These are phyloP conservation scores for Pristionchus pacificus DNA, from an alignment of 1,140 invertebrate genomes.

Conservation along the genomic window DNA sequence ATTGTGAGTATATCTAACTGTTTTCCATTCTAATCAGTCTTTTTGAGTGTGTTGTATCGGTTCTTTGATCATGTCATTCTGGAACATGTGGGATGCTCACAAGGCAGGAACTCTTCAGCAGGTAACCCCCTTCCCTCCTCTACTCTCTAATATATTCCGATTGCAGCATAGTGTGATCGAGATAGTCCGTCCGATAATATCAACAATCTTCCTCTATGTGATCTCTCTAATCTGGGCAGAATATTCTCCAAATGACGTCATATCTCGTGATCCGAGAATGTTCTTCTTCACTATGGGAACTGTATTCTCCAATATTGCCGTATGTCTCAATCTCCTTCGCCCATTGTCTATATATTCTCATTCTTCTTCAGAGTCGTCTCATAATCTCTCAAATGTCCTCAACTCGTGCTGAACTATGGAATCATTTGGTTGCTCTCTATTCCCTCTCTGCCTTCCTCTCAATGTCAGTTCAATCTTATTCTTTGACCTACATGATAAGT, in stretches of 20 bases:
- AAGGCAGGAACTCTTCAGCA: constrained; percentile 52
- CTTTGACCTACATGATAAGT: not conserved
- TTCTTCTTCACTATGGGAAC: constrained; percentile 60
- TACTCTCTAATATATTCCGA: too few relatives aligned
- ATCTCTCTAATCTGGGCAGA: constrained; percentile 58
- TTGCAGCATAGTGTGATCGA: too few relatives aligned
- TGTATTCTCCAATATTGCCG: constrained; percentile 63
- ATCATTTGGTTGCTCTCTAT: constrained; percentile 44
- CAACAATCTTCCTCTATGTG: constrained; percentile 58
- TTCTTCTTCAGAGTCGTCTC: constrained; percentile 58
- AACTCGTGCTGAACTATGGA: constrained; percentile 58
- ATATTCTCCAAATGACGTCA: constrained; percentile 58
- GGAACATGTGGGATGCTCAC: constrained; percentile 51
- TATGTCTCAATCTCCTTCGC: constrained; percentile 43
- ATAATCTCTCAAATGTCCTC: constrained; percentile 64
- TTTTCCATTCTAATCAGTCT: not conserved
- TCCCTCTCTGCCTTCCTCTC: constrained; percentile 10
- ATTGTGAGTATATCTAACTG: constrained; percentile 32
- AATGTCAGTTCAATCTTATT: not conserved
- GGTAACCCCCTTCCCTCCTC: constrained; percentile 33
- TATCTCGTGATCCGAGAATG: constrained; percentile 59
- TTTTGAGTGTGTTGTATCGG: constrained; percentile 44
- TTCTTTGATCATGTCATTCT: constrained; percentile 50
- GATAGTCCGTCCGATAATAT: constrained; percentile 59
- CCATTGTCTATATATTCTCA: constrained; percentile 5